Conservation (phyloP, 1,140 invertebrate species). For the Drosophila littoralis region DNA sequence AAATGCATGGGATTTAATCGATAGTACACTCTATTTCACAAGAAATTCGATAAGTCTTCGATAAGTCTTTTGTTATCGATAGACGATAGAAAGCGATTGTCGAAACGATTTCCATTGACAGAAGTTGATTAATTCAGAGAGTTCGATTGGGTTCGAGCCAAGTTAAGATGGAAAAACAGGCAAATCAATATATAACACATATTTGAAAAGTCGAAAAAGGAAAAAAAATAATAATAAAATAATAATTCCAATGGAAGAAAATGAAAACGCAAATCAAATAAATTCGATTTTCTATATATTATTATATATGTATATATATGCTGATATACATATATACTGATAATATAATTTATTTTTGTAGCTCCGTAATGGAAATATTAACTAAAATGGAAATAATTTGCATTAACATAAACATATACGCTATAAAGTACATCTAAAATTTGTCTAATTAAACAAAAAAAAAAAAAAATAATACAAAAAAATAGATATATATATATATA, state of each 20-base stretch:
- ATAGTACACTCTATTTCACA: too few relatives aligned
- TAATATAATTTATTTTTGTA: slow-evolving; percentile 53
- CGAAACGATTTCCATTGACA: too few relatives aligned
- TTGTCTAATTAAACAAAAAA: slow-evolving; percentile 50
- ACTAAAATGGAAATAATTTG: slow-evolving; percentile 56
- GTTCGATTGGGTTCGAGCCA: too few relatives aligned
- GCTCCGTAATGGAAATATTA: slow-evolving; percentile 32
- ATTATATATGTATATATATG: slow-evolving; percentile 7
- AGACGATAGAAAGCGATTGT: too few relatives aligned
- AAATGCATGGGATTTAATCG: too few relatives aligned
- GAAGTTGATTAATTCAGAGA: too few relatives aligned
- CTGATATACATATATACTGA: slow-evolving; percentile 22
- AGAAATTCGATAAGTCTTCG: too few relatives aligned
- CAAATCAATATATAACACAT: too few relatives aligned
- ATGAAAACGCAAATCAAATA: slow-evolving; percentile 1
- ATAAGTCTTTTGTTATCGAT: too few relatives aligned
- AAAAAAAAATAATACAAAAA: slow-evolving; percentile 16
- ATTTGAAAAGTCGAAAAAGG: not conserved
- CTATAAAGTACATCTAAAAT: slow-evolving; percentile 39
- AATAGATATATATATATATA: too few relatives aligned
- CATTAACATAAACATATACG: slow-evolving; percentile 14
- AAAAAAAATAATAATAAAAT: not conserved
- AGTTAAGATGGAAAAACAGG: not conserved
- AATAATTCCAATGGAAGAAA: not conserved
- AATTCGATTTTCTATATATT: slow-evolving; percentile 1